Evolutionary conservation across 2,888 invertebrate species (phyloP).

Genomic region (Hyalella azteca): DNA sequence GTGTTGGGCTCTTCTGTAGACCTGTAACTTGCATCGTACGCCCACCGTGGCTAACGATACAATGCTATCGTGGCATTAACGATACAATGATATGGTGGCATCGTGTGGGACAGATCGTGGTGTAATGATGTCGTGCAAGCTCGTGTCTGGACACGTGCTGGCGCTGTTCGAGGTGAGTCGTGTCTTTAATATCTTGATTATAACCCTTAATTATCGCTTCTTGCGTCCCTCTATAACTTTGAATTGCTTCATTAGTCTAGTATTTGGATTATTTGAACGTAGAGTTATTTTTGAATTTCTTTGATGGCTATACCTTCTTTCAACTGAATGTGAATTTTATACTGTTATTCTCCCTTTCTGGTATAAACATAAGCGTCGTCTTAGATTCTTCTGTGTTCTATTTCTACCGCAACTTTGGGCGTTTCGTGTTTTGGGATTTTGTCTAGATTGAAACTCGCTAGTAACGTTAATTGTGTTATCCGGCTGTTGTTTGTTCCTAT

Average conservation of each 20-base stretch:
- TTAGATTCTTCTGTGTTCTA: too few relatives aligned
- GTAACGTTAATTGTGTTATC: too few relatives aligned
- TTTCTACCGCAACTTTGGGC: too few relatives aligned
- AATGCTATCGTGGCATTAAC: neutral
- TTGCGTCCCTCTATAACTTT: neutral
- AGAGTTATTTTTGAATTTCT: too few relatives aligned
- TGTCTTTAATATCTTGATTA: neutral
- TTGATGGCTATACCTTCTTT: too few relatives aligned
- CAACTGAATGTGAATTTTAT: too few relatives aligned
- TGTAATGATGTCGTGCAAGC: neutral
- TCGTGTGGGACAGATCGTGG: neutral
- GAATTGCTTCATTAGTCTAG: neutral
- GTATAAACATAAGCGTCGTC: too few relatives aligned
- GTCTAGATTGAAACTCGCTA: too few relatives aligned
- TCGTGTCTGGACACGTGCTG: neutral
- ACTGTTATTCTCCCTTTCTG: too few relatives aligned
- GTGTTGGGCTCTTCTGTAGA: constrained; percentile 4
- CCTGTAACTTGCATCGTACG: neutral
- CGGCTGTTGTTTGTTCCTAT: too few relatives aligned
- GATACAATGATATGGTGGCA: neutral
- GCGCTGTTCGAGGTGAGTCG: neutral
- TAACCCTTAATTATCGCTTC: neutral
- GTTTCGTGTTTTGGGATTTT: too few relatives aligned
- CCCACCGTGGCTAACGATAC: too few relatives aligned
- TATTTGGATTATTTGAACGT: neutral